Evolutionary conservation across 2,797 vertebrate genomes (phyloP).

Genomic region (Mareca penelope): DNA sequence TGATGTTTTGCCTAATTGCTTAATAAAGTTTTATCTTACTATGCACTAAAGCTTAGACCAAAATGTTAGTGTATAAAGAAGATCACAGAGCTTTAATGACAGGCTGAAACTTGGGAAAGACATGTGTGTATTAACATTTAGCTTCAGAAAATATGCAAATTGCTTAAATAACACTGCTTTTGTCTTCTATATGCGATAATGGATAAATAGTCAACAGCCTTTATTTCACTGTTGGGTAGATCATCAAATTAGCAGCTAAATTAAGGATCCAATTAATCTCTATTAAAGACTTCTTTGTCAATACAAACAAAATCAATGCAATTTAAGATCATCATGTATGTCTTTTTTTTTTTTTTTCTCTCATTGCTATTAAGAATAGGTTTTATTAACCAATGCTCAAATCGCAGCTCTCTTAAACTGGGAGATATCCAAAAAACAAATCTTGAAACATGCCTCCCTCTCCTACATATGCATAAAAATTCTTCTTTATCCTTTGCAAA

Average conservation of each 20-base stretch:
- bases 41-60: neutral
- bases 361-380: neutral
- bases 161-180: neutral
- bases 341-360: accelerated
- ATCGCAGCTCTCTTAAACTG: neutral
- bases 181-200: neutral
- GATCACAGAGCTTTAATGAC: conserved; percentile 24
- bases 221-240: neutral
- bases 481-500: conserved; percentile 2
- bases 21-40: conserved; percentile 28
- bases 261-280: conserved; percentile 7
- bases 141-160: neutral
- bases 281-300: conserved; percentile 10
- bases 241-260: conserved; percentile 30
- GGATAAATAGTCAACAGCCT: neutral
- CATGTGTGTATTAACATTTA: neutral
- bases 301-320: neutral
- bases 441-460: neutral
- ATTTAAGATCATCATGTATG: neutral
- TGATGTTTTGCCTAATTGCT: conserved; percentile 36
- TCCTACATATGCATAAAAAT: neutral
- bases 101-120: neutral
- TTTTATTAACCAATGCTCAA: neutral
- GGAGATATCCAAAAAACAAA: conserved; percentile 21
- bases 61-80: neutral